These are phyloP conservation scores for Helleia helle DNA, from an alignment of 2,888 invertebrate genomes.

Conservation along the genomic window DNA sequence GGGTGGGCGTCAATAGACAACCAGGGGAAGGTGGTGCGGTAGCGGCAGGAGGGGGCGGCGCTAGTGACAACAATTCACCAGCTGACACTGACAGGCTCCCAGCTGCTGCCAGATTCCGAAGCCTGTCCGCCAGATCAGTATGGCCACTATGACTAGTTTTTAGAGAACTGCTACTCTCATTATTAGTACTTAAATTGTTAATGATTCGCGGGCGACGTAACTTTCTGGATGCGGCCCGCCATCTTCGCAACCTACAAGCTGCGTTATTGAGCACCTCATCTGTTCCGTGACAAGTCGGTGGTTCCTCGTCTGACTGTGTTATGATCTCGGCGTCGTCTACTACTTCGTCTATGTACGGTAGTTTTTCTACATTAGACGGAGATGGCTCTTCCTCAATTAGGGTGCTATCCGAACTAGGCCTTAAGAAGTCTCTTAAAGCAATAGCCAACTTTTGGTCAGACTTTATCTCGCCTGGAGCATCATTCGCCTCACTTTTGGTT, in stretches of 20 bases:
- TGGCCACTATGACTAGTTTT: slow-evolving; percentile 40
- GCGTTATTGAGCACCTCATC: slow-evolving; percentile 58
- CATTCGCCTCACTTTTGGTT: slow-evolving; percentile 30
- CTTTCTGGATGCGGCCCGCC: slow-evolving; percentile 67
- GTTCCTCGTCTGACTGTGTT: slow-evolving; percentile 49
- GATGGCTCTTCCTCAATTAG: slow-evolving; percentile 35
- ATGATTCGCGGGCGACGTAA: slow-evolving; percentile 62
- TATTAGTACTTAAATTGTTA: slow-evolving; percentile 54
- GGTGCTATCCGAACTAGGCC: slow-evolving; percentile 30
- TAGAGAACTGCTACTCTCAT: slow-evolving; percentile 33
- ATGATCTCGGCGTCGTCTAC: slow-evolving; percentile 35
- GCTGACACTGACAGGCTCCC: slow-evolving; percentile 62
- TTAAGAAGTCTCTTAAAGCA: slow-evolving; percentile 53
- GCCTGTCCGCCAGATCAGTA: slow-evolving; percentile 60
- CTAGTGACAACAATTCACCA: slow-evolving; percentile 57
- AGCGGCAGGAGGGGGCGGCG: slow-evolving; percentile 61
- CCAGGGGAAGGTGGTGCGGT: slow-evolving; percentile 66
- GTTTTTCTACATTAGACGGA: slow-evolving; percentile 33
- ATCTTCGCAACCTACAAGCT: slow-evolving; percentile 61
- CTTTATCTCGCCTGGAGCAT: slow-evolving; percentile 39
- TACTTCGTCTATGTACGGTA: slow-evolving; percentile 58
- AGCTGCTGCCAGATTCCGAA: slow-evolving; percentile 58
- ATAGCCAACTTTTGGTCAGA: slow-evolving; percentile 51
- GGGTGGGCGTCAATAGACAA: slow-evolving; percentile 54
- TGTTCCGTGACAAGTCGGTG: slow-evolving; percentile 38